These are phyloP conservation scores for Xestia sexstrigata DNA, from an alignment of 2,888 invertebrate genomes.

Conservation along the genomic window DNA sequence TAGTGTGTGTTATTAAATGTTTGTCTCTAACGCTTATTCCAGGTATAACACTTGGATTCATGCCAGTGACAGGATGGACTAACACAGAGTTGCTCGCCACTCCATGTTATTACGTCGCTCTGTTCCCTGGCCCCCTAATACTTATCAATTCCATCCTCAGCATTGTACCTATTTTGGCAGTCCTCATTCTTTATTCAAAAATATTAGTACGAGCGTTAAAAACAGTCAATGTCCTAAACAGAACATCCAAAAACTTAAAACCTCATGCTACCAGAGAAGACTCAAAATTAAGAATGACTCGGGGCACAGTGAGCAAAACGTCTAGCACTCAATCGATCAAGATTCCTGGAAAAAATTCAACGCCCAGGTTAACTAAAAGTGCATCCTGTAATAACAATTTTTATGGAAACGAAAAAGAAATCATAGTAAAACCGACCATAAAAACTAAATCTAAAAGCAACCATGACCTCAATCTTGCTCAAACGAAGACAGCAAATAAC, in stretches of 20 bases:
- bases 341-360: slow-evolving; percentile 57
- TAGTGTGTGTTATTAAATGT: slow-evolving; percentile 50
- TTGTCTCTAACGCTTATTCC: slow-evolving; percentile 69
- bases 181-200: slow-evolving; percentile 89
- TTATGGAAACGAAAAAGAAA: slow-evolving; percentile 52
- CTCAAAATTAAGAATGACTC: slow-evolving; percentile 80
- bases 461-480: slow-evolving; percentile 73
- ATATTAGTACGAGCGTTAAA: slow-evolving; percentile 91
- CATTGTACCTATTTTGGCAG: slow-evolving; percentile 85
- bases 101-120: slow-evolving; percentile 90
- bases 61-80: slow-evolving; percentile 91
- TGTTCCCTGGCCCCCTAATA: slow-evolving; percentile 90
- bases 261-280: slow-evolving; percentile 64
- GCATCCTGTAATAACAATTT: slow-evolving; percentile 77
- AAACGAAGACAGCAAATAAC: slow-evolving; percentile 54
- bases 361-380: slow-evolving; percentile 75
- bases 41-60: slow-evolving; percentile 91
- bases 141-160: slow-evolving; percentile 90
- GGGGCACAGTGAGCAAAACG: slow-evolving; percentile 72
- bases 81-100: slow-evolving; percentile 76
- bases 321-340: slow-evolving; percentile 67
- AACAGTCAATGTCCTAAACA: slow-evolving; percentile 81
- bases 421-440: slow-evolving; percentile 45
- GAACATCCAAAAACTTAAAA: slow-evolving; percentile 73
- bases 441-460: slow-evolving; percentile 77